Conservation (phyloP, 2,888 invertebrate species). For the Agapetus fuscipes region DNA sequence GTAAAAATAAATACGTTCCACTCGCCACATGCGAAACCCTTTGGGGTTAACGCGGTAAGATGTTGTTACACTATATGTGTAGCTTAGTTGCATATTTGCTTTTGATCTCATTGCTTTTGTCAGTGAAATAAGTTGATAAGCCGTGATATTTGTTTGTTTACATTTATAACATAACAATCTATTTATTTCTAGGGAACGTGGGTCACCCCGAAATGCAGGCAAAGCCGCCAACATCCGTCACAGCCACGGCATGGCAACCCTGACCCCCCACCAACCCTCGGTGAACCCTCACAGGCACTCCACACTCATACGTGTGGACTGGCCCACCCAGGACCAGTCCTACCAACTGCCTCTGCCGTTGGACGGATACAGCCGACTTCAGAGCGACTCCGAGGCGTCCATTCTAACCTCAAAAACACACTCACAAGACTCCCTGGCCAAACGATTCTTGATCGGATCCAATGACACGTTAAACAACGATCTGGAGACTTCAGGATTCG, state of each 20-base stretch:
- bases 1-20: too few relatives aligned
- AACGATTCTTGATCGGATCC: constrained; percentile 16
- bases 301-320: constrained; percentile 39
- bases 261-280: constrained; percentile 6
- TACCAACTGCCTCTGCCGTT: constrained; percentile 33
- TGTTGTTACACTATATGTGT: too few relatives aligned
- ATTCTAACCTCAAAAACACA: constrained; percentile 7
- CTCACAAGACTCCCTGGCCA: constrained; percentile 18
- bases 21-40: too few relatives aligned
- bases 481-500: too few relatives aligned
- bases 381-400: constrained; percentile 35
- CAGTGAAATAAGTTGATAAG: too few relatives aligned
- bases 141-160: too few relatives aligned
- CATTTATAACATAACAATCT: too few relatives aligned
- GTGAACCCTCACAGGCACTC: constrained; percentile 30
- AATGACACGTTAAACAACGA: constrained; percentile 8
- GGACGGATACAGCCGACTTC: constrained; percentile 36
- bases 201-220: constrained; percentile 35
- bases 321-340: constrained; percentile 36
- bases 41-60: too few relatives aligned
- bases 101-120: too few relatives aligned
- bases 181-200: constrained; percentile 35
- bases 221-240: constrained; percentile 30
- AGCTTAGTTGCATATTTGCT: too few relatives aligned
- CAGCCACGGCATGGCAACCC: constrained; percentile 30